phyloP scores from a whole-genome alignment of 1,140 invertebrate species.

The Heliconius eleuchia region DNA sequence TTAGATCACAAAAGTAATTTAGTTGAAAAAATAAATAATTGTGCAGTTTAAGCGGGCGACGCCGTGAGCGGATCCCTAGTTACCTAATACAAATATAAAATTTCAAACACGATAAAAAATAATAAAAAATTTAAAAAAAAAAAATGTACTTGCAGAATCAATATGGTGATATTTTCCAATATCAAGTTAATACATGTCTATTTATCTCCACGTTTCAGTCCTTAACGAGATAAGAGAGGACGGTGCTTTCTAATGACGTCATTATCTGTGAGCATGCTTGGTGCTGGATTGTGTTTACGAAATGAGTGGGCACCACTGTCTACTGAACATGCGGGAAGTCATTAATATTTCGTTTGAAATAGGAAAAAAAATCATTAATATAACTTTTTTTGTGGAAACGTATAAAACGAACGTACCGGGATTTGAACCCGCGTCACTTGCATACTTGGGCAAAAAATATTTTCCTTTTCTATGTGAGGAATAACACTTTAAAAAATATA shows the following conservation, averaged over 20 bases:
- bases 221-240: constrained; percentile 8
- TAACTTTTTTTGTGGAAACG: too few relatives aligned
- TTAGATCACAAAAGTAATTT: too few relatives aligned
- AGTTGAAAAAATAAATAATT: too few relatives aligned
- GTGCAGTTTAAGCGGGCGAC: too few relatives aligned
- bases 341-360: not conserved
- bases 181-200: constrained; percentile 9
- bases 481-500: too few relatives aligned
- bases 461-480: too few relatives aligned
- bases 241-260: constrained; percentile 10
- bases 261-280: constrained; percentile 13
- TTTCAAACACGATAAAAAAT: not conserved
- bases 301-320: not conserved
- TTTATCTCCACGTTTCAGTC: constrained; percentile 1
- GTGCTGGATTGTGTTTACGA: not conserved
- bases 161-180: not conserved
- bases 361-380: too few relatives aligned
- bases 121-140: not conserved
- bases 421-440: too few relatives aligned
- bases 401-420: too few relatives aligned
- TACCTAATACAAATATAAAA: not conserved
- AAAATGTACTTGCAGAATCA: not conserved
- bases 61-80: too few relatives aligned
- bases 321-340: not conserved
- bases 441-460: too few relatives aligned